Evolutionary conservation across 2,888 invertebrate species (phyloP).

Genomic region (Gibbula magus): DNA sequence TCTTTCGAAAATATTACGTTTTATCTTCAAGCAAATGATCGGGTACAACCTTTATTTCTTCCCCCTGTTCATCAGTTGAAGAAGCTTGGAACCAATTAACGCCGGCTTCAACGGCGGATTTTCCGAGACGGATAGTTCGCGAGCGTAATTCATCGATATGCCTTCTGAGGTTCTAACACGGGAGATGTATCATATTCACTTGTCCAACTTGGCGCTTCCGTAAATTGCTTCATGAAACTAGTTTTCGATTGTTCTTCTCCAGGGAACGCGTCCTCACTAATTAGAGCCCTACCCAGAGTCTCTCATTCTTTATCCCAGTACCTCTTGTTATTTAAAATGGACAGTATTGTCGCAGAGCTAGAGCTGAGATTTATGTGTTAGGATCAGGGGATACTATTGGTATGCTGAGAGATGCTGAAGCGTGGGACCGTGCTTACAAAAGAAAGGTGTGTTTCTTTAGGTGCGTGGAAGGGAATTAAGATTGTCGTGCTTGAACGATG

Average conservation of each 20-base stretch:
- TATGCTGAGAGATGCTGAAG: not conserved
- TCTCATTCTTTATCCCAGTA: slow-evolving; percentile 6
- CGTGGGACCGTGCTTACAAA: too few relatives aligned
- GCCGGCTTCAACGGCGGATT: not conserved
- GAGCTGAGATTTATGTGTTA: not conserved
- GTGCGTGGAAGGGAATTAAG: too few relatives aligned
- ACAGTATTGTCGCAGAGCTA: not conserved
- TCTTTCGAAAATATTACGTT: too few relatives aligned
- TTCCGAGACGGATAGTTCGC: slow-evolving; percentile 8
- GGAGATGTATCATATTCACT: slow-evolving; percentile 12
- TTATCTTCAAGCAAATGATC: too few relatives aligned
- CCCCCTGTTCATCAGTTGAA: too few relatives aligned
- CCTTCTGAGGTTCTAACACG: not conserved
- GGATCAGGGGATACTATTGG: not conserved
- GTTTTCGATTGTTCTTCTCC: not conserved
- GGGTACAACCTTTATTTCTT: too few relatives aligned
- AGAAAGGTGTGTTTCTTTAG: too few relatives aligned
- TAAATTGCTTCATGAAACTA: not conserved
- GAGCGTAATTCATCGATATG: not conserved
- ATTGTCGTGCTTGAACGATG: too few relatives aligned
- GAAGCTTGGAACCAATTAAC: too few relatives aligned
- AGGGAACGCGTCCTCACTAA: not conserved
- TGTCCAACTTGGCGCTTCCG: not conserved
- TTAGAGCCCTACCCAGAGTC: not conserved
- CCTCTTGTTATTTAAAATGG: slow-evolving; percentile 15